phyloP scores from a whole-genome alignment of 2,888 invertebrate species.

The Stegana nigrithorax region DNA sequence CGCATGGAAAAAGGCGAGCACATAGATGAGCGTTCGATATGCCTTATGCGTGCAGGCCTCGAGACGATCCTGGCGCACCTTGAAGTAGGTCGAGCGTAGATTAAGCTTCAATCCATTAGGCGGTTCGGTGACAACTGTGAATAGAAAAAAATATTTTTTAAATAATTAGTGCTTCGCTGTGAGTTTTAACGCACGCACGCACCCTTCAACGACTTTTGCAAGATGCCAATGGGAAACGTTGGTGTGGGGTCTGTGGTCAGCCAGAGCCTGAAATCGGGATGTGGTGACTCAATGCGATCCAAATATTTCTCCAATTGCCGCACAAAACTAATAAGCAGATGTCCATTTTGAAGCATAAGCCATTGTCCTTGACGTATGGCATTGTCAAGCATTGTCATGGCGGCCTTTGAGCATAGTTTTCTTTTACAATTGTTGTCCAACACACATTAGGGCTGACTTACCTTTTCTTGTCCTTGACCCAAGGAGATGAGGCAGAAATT shows the following conservation, averaged over 20 bases:
- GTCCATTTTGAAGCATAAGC: conserved; percentile 94
- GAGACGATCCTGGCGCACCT: conserved; percentile 80
- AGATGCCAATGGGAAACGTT: conserved; percentile 88
- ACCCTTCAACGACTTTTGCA: conserved; percentile 88
- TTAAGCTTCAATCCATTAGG: conserved; percentile 92
- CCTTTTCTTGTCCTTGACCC: conserved; percentile 93
- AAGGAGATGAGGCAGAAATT: conserved; percentile 90
- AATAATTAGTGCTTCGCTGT: background rate
- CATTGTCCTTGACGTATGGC: conserved; percentile 85
- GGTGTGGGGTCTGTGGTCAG: conserved; percentile 90
- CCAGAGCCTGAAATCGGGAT: conserved; percentile 93
- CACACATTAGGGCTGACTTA: conserved; percentile 59
- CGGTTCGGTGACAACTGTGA: conserved; percentile 90
- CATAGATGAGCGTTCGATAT: conserved; percentile 87
- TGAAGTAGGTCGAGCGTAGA: conserved; percentile 88
- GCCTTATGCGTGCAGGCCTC: conserved; percentile 80
- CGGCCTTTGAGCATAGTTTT: conserved; percentile 73
- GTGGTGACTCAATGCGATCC: conserved; percentile 82
- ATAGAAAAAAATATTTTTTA: background rate
- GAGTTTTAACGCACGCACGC: conserved; percentile 4
- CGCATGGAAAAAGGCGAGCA: conserved; percentile 92
- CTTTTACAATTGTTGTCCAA: background rate
- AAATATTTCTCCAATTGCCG: conserved; percentile 84
- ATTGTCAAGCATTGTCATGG: conserved; percentile 76
- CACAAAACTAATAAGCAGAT: conserved; percentile 83